Conservation (phyloP, 2,797 vertebrate species). For the Diceros bicornis region DNA sequence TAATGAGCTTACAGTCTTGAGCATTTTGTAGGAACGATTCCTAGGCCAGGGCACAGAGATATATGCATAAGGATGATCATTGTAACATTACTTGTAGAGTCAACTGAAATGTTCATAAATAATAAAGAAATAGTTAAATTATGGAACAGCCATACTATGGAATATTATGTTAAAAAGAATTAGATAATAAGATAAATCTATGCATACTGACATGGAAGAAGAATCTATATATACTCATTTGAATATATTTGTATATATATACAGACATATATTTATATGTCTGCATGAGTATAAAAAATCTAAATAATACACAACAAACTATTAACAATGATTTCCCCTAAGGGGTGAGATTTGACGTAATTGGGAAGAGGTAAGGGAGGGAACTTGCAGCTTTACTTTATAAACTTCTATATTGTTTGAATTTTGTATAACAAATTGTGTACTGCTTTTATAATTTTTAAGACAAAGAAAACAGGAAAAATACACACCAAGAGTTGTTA, state of each 20-base stretch:
- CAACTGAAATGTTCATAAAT: neutral
- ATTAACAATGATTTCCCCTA: neutral
- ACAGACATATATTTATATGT: neutral
- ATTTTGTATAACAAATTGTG: neutral
- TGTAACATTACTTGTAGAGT: neutral
- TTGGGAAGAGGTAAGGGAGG: neutral
- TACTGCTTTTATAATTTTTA: neutral
- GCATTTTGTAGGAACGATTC: neutral
- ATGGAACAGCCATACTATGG: too few relatives aligned
- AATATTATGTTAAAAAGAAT: neutral
- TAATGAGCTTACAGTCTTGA: neutral
- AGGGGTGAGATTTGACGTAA: neutral
- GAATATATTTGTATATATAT: neutral
- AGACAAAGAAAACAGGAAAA: neutral
- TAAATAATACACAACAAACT: neutral
- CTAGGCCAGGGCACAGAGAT: neutral
- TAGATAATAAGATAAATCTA: neutral
- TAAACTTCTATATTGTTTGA: neutral
- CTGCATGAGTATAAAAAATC: neutral
- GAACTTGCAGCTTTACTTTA: neutral
- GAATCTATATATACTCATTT: neutral
- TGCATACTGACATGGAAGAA: neutral
- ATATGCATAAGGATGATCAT: neutral
- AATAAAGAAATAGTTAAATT: neutral
- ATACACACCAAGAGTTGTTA: neutral